Base-by-base conservation (phyloP, 1,140 invertebrate genomes). In the Hestina assimilis region DNA sequence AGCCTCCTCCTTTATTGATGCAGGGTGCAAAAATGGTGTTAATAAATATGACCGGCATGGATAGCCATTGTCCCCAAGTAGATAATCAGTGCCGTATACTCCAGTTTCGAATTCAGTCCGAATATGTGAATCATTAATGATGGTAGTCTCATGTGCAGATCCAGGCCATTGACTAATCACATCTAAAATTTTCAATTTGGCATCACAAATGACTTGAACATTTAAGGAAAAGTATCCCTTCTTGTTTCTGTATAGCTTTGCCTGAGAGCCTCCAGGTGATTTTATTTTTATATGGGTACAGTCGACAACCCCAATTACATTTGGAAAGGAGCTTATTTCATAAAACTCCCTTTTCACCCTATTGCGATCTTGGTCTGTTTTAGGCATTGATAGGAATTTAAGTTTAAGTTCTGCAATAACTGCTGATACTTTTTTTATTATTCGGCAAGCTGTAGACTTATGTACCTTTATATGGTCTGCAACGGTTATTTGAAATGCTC, bases 131-230 rank as follows among this genome's bases (percentile, higher is more conserved):
- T 57, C 20, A 41, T 57, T 57, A 48, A 57, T 41, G 5, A 57
- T 48, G 4, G 35, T 47, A 8, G n/a, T 40, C 9, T 50, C 45
- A 20, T 58, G 55, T 23, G 19, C 17, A 20, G 38, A 43, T 3
- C 55, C 55, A 4, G 46, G 55, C 53, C 54, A 57, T 15, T 20
- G 15, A 17, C 28, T 38, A 11, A 57, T 43, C 12, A 48, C 17
- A 48, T 47, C 31, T 12, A 2, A 11, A 8, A 52, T 28, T 7
- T 24, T 1, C 24, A 59, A 29, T n/a, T 20, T 7, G 33, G 33
- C 14, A 26, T 45, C 15, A 40, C 45, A 48, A 4, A 59, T n/a
- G 3, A 28, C 15, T 31, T 52, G 51, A 1, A 54, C 28, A 24
- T 54, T 54, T 0, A 54, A 8, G 1, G 51, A 54, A 26, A 54